Base-by-base conservation (phyloP, 2,888 invertebrate species). In the Adelognathus sp. region DNA sequence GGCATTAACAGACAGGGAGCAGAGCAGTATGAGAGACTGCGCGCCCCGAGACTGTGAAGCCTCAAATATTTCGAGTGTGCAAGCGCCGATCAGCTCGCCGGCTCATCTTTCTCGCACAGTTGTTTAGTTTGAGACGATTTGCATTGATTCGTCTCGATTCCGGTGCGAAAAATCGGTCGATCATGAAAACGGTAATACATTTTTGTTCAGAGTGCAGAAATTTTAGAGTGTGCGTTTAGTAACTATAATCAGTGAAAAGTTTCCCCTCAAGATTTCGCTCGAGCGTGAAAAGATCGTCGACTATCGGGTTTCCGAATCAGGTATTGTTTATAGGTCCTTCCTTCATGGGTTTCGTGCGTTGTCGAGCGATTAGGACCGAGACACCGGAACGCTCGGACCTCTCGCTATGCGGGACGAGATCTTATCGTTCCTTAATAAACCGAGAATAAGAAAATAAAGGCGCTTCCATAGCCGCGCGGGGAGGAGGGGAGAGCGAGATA, bases 1-100 rank as follows among this genome's bases (percentile, higher is more conserved):
- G 87, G 90, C 90, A 90, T 90, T 90, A 90, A 90, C 89, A 86
- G 87, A 86, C 86, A 86, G 84, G 84, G 86, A 86, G 86, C 88
- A 86, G 86, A 86, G 86, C 86, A 86, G 82, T 82, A n/a, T 36
- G 71, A 75, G 75, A 71, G 79, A 71, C 81, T 83, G 60, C 56
- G 39, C 71, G 58, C 70, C 79, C 77, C 77, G 80, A 73, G 58
- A 66, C 73, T 61, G 46, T 44, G 67, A 64, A 67, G 77, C 61
- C 27, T 86, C 84, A 85, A 83, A 84, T 86, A 85, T 86, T 82
- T 85, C 81, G 82, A 75, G 78, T 79, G 83, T 79, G 58, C 70
- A 52, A 66, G 56, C 75, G 69, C 73, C 63, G 46, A 73, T 29
- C 24, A 24, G n/a, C 46, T 56, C 36, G 64, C 52, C 41, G 27